A percentile compares a stretch with the other conserved stretches of the same genome.
These are phyloP conservation scores for Zoanthus sociatus DNA, from an alignment of 92 coral and sea anemone species.

Conservation along the genomic window DNA sequence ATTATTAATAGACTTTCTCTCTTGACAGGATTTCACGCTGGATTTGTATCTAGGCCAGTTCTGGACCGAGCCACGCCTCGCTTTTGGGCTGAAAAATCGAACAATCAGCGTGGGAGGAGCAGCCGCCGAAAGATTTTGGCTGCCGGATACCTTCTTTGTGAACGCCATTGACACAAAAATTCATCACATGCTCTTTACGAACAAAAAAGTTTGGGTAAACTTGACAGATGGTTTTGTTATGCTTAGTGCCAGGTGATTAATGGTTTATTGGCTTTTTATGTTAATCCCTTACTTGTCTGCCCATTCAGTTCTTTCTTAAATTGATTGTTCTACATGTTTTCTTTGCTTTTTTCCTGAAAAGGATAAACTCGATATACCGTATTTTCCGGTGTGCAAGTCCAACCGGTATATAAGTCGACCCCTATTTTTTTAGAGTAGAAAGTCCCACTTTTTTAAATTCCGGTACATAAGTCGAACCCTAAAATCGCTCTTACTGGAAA, in stretches of 20 bases:
- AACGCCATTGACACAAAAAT: conserved; percentile 93
- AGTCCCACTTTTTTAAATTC: no score
- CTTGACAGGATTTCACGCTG: conserved; percentile 82
- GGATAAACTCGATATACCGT: no score
- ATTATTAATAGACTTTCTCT: not conserved
- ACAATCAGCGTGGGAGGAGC: conserved; percentile 91
- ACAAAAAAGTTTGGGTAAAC: conserved; percentile 93
- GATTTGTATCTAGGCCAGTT: conserved; percentile 97
- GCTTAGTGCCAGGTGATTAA: conserved; percentile 85
- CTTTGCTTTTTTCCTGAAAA: no score
- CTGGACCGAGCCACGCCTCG: conserved; percentile 97
- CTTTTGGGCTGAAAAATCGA: conserved; percentile 81
- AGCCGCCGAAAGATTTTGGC: conserved; percentile 87
- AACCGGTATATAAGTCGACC: no score
- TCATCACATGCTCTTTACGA: conserved; percentile 86
- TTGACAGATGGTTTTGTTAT: conserved; percentile 88
- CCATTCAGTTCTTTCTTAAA: no score
- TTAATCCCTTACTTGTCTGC: not conserved
- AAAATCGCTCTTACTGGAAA: no score
- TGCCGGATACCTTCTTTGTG: conserved; percentile 94
- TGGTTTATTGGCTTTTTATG: not conserved
- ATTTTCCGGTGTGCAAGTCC: no score
- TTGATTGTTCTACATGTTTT: no score
- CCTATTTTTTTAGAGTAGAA: no score
- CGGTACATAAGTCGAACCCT: no score